A percentile compares a stretch with the other conserved stretches of the same genome.
Conservation (phyloP, 35 echinoderm and acorn worm species). For the Ophioderma brevispina region DNA sequence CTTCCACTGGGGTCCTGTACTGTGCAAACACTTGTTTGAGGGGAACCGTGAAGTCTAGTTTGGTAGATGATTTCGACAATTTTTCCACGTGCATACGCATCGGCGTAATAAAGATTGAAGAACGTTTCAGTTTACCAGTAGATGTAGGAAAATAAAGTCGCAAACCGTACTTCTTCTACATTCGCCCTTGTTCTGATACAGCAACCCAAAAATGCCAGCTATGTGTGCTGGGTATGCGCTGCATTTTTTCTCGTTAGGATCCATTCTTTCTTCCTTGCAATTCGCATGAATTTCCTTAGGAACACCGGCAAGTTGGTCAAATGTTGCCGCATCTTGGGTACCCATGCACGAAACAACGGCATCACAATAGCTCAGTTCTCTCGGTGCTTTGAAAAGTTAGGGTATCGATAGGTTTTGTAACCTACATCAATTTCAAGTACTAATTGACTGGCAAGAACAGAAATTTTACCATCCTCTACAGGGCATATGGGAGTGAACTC, state of each 20-base stretch:
- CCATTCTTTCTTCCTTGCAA: not conserved
- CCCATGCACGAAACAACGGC: not conserved
- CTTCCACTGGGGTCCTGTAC: too few relatives aligned
- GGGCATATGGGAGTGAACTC: not conserved
- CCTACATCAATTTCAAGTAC: not conserved
- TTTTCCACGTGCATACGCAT: not conserved
- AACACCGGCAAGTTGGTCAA: conserved; percentile 24
- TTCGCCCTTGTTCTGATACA: not conserved
- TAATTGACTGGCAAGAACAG: not conserved
- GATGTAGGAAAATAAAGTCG: conserved; percentile 7
- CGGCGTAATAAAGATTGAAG: conserved; percentile 15
- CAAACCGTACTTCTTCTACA: not conserved
- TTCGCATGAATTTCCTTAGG: not conserved
- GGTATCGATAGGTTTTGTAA: not conserved
- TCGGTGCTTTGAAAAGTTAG: conserved; percentile 11
- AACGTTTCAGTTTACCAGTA: not conserved
- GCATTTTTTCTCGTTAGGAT: not conserved
- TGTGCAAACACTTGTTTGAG: conserved; percentile 16
- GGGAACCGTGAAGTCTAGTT: not conserved
- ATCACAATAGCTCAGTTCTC: conserved; percentile 21
- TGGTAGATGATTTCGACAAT: not conserved
- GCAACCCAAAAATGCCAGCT: not conserved
- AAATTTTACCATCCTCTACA: not conserved
- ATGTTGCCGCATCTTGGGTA: not conserved
- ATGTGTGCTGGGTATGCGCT: not conserved